Evolutionary conservation across 1,140 invertebrate species (phyloP).

Genomic region (Cheumatopsyche charites): DNA sequence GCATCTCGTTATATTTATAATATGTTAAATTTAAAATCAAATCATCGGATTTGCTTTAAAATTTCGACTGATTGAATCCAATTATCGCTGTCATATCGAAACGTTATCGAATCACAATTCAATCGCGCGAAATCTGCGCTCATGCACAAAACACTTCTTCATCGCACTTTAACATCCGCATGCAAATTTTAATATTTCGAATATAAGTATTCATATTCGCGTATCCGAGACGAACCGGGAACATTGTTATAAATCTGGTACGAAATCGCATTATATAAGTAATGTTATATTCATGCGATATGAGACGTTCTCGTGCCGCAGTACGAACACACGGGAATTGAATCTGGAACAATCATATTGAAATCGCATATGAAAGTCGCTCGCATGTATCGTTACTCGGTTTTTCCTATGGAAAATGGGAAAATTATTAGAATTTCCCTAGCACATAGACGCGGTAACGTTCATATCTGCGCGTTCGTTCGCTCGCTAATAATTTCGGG

Average conservation of each 20-base stretch:
- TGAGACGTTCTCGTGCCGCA: constrained; percentile 4
- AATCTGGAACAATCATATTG: constrained; percentile 20
- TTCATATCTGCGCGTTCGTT: not conserved
- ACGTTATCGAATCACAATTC: no score
- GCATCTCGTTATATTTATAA: no score
- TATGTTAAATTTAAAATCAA: not conserved
- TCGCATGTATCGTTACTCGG: not conserved
- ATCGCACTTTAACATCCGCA: no score
- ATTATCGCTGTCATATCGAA: no score
- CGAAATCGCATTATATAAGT: constrained; percentile 20
- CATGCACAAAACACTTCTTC: no score
- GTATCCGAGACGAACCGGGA: not conserved
- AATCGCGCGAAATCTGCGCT: no score
- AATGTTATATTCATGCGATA: constrained; percentile 15
- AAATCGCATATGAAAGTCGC: constrained; percentile 8
- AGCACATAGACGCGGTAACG: not conserved
- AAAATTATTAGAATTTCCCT: constrained; percentile 1
- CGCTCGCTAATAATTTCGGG: not conserved
- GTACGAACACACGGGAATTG: not conserved
- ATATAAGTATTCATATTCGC: no score
- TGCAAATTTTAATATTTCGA: no score
- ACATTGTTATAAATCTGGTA: constrained; percentile 22
- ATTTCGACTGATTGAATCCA: not conserved
- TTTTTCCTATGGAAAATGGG: constrained; percentile 3
- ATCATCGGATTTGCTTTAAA: not conserved